These are phyloP conservation scores for Drosophila miranda DNA, from an alignment of 1,140 invertebrate species.

Conservation along the genomic window DNA sequence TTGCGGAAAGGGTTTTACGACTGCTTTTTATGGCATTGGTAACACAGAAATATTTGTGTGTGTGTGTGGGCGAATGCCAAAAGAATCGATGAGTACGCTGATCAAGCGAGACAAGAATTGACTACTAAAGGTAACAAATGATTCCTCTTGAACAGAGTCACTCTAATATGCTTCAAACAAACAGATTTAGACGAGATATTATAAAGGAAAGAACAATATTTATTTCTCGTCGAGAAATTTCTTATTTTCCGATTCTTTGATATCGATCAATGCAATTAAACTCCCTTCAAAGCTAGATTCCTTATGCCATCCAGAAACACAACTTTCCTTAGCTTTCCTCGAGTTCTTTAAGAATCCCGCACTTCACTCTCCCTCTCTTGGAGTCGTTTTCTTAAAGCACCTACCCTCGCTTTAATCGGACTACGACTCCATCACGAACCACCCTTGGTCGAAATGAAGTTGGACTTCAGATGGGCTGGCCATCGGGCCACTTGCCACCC, in stretches of 20 bases:
- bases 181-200: too few species aligned
- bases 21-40: slow-evolving; percentile 76
- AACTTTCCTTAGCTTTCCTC: background rate
- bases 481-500: slow-evolving; percentile 32
- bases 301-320: background rate
- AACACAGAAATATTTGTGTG: slow-evolving; percentile 43
- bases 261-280: slow-evolving; percentile 45
- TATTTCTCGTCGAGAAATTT: background rate
- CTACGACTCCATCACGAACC: slow-evolving; percentile 12
- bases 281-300: slow-evolving; percentile 11
- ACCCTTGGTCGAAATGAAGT: slow-evolving; percentile 43
- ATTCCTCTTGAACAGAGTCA: too few species aligned
- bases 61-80: slow-evolving; percentile 10
- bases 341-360: slow-evolving; percentile 15
- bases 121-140: background rate
- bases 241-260: slow-evolving; percentile 11
- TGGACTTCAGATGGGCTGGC: slow-evolving; percentile 7
- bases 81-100: slow-evolving; percentile 10
- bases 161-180: too few species aligned
- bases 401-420: slow-evolving; percentile 34
- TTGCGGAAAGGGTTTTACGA: slow-evolving; percentile 78
- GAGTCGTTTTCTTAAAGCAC: slow-evolving; percentile 10
- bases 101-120: background rate
- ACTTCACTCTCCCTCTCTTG: background rate
- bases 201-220: background rate